Evolutionary conservation across 64 coral and sea anemone species (phyloP), one percentile per base, ranked within the genome.

Genomic region (Pachyseris speciosa): DNA sequence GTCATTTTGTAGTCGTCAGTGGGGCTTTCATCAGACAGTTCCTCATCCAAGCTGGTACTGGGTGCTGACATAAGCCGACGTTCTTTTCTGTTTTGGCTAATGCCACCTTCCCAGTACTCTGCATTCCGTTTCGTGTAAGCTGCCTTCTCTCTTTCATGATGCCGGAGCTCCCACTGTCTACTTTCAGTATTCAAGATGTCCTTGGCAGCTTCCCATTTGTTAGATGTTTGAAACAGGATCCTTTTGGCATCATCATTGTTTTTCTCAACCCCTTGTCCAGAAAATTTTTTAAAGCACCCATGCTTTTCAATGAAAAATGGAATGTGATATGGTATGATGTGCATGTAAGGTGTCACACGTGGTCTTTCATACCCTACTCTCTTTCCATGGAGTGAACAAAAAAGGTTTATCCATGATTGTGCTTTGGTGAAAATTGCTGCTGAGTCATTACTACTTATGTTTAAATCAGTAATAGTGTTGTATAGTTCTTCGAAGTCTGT

Each of bases 321-420:
- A n/a, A n/a, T n/a, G n/a, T n/a, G n/a, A 41, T 92, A 86, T 29
- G 33, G 13, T 5, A 92, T 20, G 12, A 47, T 9, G 48, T 93
- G 91, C 91, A 93, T 93, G 74, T 93, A 93, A 20, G 91, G 91
- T 0, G 89, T 92, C 1, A 92, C 78, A 6, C 89, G 41, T 17
- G 80, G 32, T 85, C 69, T 60, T 2, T 28, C 28, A 24, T 93
- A 93, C 19, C 91, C 83, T 69, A 12, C 22, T 7, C 68, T 53
- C 39, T 59, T 65, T 37, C 60, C 69, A 37, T 69, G 39, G 7
- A 93, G 37, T 22, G 72, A 93, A 47, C 91, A 93, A 87, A 79
- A 86, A 11, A 80, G 71, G 22, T 93, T 45, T 51, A 93, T 64
- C 40, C 24, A 93, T 57, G 55, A 1, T 25, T 86, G 65, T 32